These are phyloP conservation scores for Tauraco erythrolophus DNA, from an alignment of 2,113 vertebrate genomes.

Conservation along the genomic window DNA sequence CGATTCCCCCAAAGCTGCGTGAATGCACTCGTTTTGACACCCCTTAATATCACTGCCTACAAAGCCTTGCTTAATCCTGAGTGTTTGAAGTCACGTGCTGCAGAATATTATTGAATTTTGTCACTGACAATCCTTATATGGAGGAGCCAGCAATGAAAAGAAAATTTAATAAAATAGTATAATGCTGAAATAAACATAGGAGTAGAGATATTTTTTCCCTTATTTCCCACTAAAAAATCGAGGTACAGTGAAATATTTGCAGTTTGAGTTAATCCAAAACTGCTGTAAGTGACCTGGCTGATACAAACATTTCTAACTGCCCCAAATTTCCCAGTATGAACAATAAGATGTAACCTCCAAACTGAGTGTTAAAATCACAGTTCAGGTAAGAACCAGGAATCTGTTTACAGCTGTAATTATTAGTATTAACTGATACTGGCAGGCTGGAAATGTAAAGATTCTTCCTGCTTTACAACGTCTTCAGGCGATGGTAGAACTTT, in stretches of 20 bases:
- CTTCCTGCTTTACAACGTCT: conserved; percentile 48
- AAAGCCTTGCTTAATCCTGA: neutral
- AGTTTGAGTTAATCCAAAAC: neutral
- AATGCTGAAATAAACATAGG: neutral
- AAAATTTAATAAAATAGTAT: neutral
- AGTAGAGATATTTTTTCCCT: neutral
- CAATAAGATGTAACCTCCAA: neutral
- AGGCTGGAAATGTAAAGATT: neutral
- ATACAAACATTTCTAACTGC: neutral
- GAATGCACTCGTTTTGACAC: neutral
- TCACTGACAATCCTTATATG: neutral
- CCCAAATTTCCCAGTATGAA: neutral
- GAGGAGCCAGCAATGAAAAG: neutral
- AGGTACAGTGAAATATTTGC: neutral
- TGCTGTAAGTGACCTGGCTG: neutral
- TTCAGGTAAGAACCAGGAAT: conserved; percentile 34
- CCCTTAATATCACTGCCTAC: neutral
- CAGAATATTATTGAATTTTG: neutral
- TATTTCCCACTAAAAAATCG: neutral
- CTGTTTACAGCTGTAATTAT: conserved; percentile 53
- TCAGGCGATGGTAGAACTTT: conserved; percentile 10
- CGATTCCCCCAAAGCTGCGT: neutral
- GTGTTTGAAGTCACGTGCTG: neutral
- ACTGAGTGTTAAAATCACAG: conserved; percentile 22
- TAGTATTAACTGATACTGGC: conserved; percentile 54